Percentiles rank a stretch among this genome's conserved stretches.
Evolutionary conservation across 2,797 vertebrate genomes (phyloP).

Genomic region (Sebastes diaconus): DNA sequence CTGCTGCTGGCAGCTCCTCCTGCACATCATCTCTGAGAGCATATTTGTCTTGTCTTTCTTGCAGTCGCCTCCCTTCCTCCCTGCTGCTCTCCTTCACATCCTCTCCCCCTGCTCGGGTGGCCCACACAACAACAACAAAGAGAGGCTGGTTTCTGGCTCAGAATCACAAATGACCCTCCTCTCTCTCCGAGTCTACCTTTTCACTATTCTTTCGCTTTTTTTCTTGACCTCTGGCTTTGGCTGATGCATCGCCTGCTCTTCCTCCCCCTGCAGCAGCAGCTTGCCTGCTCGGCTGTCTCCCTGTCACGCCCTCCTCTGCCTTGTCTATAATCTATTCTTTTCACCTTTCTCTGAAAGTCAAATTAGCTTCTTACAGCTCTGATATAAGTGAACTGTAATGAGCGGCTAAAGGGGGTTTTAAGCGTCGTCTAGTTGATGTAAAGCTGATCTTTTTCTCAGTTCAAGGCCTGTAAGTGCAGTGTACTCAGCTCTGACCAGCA

Average conservation of each 20-base stretch:
- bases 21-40: slow-evolving; percentile 80
- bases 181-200: slow-evolving; percentile 84
- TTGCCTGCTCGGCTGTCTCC: slow-evolving; percentile 73
- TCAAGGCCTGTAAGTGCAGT: background rate
- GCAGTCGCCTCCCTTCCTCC: slow-evolving; percentile 46
- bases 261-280: slow-evolving; percentile 82
- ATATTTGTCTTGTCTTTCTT: slow-evolving; percentile 58
- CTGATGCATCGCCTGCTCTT: slow-evolving; percentile 86
- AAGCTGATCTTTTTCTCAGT: background rate
- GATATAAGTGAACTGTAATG: slow-evolving; percentile 11
- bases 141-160: slow-evolving; percentile 46
- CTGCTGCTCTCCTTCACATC: slow-evolving; percentile 76
- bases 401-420: slow-evolving; percentile 2
- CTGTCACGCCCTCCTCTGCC: slow-evolving; percentile 74
- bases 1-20: slow-evolving; percentile 66
- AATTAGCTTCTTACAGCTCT: slow-evolving; percentile 43
- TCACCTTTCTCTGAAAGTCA: slow-evolving; percentile 11
- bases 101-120: slow-evolving; percentile 27
- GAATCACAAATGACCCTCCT: slow-evolving; percentile 60
- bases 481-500: background rate
- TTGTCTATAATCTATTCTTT: slow-evolving; percentile 18
- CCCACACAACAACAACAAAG: slow-evolving; percentile 71
- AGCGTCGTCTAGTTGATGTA: background rate
- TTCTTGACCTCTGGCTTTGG: slow-evolving; percentile 88
- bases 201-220: slow-evolving; percentile 86